These are phyloP conservation scores for Arothron firmamentum DNA, from an alignment of 2,113 vertebrate genomes.

Conservation along the genomic window DNA sequence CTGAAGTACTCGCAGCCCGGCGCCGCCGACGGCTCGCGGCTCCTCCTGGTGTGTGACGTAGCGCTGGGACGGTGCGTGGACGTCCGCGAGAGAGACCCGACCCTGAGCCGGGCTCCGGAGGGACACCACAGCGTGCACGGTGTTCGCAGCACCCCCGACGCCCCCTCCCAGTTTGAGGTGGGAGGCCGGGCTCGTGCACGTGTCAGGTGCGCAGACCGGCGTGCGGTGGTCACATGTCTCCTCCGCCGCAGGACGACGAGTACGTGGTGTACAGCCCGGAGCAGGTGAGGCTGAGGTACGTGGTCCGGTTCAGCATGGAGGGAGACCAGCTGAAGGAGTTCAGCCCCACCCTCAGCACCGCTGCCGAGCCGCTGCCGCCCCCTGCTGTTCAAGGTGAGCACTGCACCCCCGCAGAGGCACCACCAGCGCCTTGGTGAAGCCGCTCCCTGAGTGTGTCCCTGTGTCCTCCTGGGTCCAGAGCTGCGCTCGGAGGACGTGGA, in stretches of 20 bases:
- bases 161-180: constrained; percentile 80
- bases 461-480: constrained; percentile 2
- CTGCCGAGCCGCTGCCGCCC: background rate
- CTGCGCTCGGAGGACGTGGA: constrained; percentile 15
- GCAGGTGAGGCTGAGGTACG: constrained; percentile 83
- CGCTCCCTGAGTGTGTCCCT: too few species aligned
- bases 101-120: constrained; percentile 70
- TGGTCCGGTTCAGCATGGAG: constrained; percentile 75
- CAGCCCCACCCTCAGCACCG: constrained; percentile 41
- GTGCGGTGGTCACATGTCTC: background rate
- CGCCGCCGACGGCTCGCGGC: constrained; percentile 70
- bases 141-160: constrained; percentile 35
- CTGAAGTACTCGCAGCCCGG: constrained; percentile 79
- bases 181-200: background rate
- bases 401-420: background rate
- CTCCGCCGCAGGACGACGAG: constrained; percentile 78
- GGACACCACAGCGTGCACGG: constrained; percentile 81
- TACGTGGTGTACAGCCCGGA: constrained; percentile 83
- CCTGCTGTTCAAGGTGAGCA: constrained; percentile 32
- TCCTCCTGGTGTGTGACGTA: constrained; percentile 82
- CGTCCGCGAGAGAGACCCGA: constrained; percentile 59
- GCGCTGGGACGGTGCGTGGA: constrained; percentile 77
- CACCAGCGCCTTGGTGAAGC: too few species aligned
- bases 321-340: constrained; percentile 74
- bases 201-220: background rate